A percentile compares a stretch with the other conserved stretches of the same genome.
Evolutionary conservation across 2,888 invertebrate species (phyloP).

Genomic region (Schizaphis graminum): DNA sequence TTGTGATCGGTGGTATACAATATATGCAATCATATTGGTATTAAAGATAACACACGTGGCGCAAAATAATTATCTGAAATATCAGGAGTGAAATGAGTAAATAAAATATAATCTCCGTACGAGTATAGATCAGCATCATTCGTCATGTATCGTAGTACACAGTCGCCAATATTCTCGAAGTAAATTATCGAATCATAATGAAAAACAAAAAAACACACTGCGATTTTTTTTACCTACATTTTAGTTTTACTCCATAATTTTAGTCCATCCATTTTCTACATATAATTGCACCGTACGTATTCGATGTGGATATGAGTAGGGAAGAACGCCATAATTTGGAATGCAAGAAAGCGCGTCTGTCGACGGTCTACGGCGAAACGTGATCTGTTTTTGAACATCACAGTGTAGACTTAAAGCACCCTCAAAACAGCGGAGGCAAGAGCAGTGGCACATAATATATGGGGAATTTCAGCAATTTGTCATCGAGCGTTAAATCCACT

Average conservation of each 20-base stretch:
- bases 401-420: constrained; percentile 33
- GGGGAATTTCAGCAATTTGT: constrained; percentile 48
- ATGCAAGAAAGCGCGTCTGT: constrained; percentile 44
- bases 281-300: background rate
- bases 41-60: background rate
- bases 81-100: background rate
- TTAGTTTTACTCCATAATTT: background rate
- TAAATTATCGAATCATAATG: constrained; percentile 19
- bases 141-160: background rate
- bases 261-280: background rate
- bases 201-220: background rate
- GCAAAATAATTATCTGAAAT: background rate
- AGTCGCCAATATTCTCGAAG: background rate
- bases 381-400: constrained; percentile 60
- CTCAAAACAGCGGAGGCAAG: background rate
- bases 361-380: constrained; percentile 37
- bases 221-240: background rate
- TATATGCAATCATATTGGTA: background rate
- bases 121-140: background rate
- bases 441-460: background rate
- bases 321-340: background rate
- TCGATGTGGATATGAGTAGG: background rate
- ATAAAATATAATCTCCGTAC: background rate
- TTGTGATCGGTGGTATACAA: background rate
- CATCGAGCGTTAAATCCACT: constrained; percentile 34